Percentiles rank a stretch among this genome's conserved stretches.
Evolutionary conservation across 2,113 vertebrate genomes (phyloP).

Genomic region (Ginglymostoma cirratum): DNA sequence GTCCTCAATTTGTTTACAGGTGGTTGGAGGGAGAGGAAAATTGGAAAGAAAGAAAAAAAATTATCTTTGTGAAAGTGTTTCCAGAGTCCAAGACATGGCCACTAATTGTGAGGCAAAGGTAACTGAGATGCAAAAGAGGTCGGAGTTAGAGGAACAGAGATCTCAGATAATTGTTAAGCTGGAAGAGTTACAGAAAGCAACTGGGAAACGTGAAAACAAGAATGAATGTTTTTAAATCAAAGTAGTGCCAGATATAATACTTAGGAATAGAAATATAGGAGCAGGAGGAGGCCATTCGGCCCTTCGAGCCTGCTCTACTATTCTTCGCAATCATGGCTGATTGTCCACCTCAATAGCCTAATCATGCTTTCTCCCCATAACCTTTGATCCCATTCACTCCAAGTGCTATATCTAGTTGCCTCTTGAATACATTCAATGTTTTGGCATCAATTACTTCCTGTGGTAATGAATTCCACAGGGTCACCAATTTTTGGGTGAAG

Average conservation of each 20-base stretch:
- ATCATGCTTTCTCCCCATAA: too few relatives aligned
- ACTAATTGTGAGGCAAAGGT: background rate
- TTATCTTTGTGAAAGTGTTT: background rate
- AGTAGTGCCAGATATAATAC: background rate
- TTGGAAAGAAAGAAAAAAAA: background rate
- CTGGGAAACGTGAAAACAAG: background rate
- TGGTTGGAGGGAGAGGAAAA: slow-evolving; percentile 29
- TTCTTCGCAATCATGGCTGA: too few relatives aligned
- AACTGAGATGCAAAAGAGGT: background rate
- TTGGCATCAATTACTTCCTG: too few relatives aligned
- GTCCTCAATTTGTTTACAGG: slow-evolving; percentile 49
- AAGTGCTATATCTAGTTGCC: too few relatives aligned
- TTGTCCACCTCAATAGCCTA: too few relatives aligned
- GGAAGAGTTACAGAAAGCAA: background rate
- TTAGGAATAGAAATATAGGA: background rate
- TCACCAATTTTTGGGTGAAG: too few relatives aligned
- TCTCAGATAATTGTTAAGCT: background rate
- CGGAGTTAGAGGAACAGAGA: background rate
- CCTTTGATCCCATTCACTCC: too few relatives aligned
- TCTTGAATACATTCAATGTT: too few relatives aligned
- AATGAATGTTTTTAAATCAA: background rate
- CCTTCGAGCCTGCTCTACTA: too few relatives aligned
- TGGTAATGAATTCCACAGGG: too few relatives aligned
- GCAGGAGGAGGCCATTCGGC: too few relatives aligned
- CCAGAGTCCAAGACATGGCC: background rate